Base-by-base conservation (phyloP, 2,888 invertebrate genomes). In the Lycocerus yunnanus region DNA sequence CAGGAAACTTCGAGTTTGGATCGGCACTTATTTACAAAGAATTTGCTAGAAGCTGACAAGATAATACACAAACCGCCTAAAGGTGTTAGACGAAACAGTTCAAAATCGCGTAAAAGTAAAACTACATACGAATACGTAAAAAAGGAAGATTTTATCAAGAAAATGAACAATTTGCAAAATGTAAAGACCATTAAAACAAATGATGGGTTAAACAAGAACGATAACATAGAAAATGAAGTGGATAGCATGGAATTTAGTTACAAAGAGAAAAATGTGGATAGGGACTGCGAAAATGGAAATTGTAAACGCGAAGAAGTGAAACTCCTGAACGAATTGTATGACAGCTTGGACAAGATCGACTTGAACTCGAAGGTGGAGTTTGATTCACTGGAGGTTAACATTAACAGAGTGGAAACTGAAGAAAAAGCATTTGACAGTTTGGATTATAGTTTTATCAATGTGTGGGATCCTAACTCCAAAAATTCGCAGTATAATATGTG, bases 11-110 rank as follows among this genome's bases (percentile, higher is more conserved):
- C 87, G 15, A 87, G 85, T 85, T 87, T 84, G 83, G 90, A 85
- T 82, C 79, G 87, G 15, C 87, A 87, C 81, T 79, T 87, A 63
- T 85, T 87, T 72, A 83, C 85, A 11, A 87, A 88, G 85, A 82
- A 88, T 82, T 78, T 88, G 81, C 78, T 85, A 18, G 83, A 83
- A 58, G 24, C 69, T 13, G 85, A 86, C 71, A 86, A 86, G 81
- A 91, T 93, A 0, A 91, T 92, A 0, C 93, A 94, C 80, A 94
- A 94, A 81, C 94, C 93, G 0, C 94, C 93, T 0, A 93, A 93
- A 84, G 92, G 93, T 0, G 90, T 91, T 0, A 90, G 92, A 69
- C 87, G 93, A 59, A 92, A 93, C 9, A 92, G 92, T 3, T 92
- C 93, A 15, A 87, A 86, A 79, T 82, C 80, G 3, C 79, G 84